Percentiles rank a stretch among this genome's conserved stretches.
These are phyloP conservation scores for Tupaia tana DNA, from an alignment of 2,113 vertebrate genomes.

Conservation along the genomic window DNA sequence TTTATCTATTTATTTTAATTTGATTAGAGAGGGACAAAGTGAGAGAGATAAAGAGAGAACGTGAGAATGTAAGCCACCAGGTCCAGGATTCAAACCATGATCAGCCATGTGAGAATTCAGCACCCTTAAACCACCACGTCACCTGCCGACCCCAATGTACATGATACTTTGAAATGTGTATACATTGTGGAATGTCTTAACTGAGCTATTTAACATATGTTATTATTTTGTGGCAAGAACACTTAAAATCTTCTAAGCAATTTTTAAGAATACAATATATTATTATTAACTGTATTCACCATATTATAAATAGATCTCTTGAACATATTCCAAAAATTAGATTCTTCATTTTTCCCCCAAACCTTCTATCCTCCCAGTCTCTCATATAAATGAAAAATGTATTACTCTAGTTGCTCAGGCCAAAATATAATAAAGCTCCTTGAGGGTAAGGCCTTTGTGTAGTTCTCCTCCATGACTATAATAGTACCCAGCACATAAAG, in stretches of 20 bases:
- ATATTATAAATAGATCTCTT: background rate
- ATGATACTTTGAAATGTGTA: background rate
- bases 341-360: background rate
- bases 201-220: background rate
- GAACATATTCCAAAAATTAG: background rate
- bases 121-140: too few relatives aligned
- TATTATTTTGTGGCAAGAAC: background rate
- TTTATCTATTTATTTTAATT: too few relatives aligned
- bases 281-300: background rate
- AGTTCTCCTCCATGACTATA: background rate
- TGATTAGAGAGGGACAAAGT: too few relatives aligned
- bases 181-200: background rate
- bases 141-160: too few relatives aligned
- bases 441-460: background rate
- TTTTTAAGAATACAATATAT: background rate
- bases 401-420: background rate
- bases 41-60: too few relatives aligned
- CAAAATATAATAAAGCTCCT: conserved; percentile 13
- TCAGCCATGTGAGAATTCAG: too few relatives aligned
- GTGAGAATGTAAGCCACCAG: too few relatives aligned
- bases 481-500: background rate
- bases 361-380: background rate
- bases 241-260: background rate
- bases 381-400: background rate
- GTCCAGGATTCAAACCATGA: too few relatives aligned